A percentile compares a stretch with the other conserved stretches of the same genome.
Conservation (phyloP, 2,888 invertebrate genomes). For the Yponomeuta cagnagella region DNA sequence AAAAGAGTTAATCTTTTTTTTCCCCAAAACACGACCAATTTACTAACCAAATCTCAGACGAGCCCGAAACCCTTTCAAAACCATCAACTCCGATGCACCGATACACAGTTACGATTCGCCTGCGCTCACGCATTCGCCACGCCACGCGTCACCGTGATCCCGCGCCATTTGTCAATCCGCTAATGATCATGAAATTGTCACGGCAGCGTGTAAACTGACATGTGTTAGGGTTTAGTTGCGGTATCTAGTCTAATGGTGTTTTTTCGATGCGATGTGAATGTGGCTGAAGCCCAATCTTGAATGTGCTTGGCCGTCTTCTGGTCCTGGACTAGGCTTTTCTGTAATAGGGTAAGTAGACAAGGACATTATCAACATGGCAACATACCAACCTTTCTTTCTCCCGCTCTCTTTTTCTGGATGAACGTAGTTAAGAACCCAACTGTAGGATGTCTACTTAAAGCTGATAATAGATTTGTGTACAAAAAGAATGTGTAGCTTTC, state of each 20-base stretch:
- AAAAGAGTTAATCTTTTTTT: not conserved
- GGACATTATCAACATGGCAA: no score
- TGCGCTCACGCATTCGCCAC: slow-evolving; percentile 26
- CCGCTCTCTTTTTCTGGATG: no score
- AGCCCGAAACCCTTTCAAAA: not conserved
- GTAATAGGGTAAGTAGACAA: no score
- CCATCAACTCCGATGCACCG: not conserved
- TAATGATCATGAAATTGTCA: slow-evolving; percentile 24
- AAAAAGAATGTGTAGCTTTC: no score
- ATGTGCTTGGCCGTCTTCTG: no score
- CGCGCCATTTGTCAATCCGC: slow-evolving; percentile 28
- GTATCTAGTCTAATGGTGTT: not conserved
- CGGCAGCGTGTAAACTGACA: slow-evolving; percentile 8
- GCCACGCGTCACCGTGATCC: slow-evolving; percentile 20
- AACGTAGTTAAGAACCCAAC: no score
- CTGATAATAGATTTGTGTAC: no score
- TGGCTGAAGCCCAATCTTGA: no score
- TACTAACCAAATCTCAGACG: not conserved
- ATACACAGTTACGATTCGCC: not conserved
- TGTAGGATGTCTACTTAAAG: no score
- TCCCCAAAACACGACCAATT: not conserved
- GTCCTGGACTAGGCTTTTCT: no score
- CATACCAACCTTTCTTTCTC: no score
- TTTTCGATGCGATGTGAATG: no score
- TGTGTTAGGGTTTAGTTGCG: slow-evolving; percentile 1